Percentiles rank a stretch among this genome's conserved stretches.
These are phyloP conservation scores for Nephrotoma appendiculata DNA, from an alignment of 2,888 invertebrate species.

Conservation along the genomic window DNA sequence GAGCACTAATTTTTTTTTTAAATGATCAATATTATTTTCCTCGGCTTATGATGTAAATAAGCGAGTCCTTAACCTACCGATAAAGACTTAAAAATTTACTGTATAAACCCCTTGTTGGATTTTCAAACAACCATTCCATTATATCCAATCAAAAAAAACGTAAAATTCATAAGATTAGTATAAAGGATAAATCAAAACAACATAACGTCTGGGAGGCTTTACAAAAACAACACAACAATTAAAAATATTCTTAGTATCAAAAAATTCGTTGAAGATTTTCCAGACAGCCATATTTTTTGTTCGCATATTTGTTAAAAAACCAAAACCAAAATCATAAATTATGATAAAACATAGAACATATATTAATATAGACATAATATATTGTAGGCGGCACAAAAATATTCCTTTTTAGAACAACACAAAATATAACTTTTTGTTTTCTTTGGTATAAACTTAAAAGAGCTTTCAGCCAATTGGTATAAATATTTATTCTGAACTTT, in stretches of 20 bases:
- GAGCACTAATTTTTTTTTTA: too few species aligned
- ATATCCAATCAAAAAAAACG: not conserved
- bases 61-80: not conserved
- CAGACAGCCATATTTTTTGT: not conserved
- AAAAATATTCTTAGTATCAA: not conserved
- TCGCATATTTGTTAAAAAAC: not conserved
- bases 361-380: not conserved
- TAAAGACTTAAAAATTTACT: not conserved
- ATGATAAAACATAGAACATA: not conserved
- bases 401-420: not conserved
- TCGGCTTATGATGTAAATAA: not conserved
- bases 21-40: too few species aligned
- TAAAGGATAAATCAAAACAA: not conserved
- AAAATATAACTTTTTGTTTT: not conserved
- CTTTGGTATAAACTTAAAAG: not conserved
- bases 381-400: not conserved
- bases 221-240: not conserved
- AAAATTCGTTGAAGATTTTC: not conserved
- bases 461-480: not conserved
- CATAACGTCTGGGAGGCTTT: not conserved
- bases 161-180: not conserved
- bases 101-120: not conserved
- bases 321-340: not conserved
- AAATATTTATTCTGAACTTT: not conserved
- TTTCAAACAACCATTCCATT: not conserved